Evolutionary conservation across 1,140 invertebrate genomes (phyloP).

Genomic region (Drosophila albomicans): DNA sequence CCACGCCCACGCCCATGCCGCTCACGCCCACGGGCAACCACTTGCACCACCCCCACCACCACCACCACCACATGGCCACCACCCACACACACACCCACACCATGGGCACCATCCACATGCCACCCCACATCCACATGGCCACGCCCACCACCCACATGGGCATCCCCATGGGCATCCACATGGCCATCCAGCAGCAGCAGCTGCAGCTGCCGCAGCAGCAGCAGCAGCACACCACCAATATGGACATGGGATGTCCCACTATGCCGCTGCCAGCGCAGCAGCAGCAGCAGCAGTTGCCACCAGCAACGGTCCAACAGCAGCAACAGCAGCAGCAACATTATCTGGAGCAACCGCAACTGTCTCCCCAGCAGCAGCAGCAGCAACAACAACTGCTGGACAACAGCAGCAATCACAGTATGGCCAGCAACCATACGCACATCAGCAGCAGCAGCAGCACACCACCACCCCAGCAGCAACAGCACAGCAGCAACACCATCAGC

Average conservation of each 20-base stretch:
- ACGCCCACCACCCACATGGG: slow-evolving; percentile 10
- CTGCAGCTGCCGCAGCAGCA: background rate
- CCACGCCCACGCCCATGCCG: too few relatives aligned
- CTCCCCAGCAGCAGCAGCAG: slow-evolving; percentile 28
- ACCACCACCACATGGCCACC: slow-evolving; percentile 33
- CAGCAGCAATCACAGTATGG: slow-evolving; percentile 26
- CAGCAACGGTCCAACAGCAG: background rate
- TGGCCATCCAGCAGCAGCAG: slow-evolving; percentile 7
- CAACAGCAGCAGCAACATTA: slow-evolving; percentile 40
- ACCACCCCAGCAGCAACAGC: slow-evolving; percentile 35
- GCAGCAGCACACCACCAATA: slow-evolving; percentile 53
- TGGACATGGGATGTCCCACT: slow-evolving; percentile 72
- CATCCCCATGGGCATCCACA: slow-evolving; percentile 15
- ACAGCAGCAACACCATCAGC: slow-evolving; percentile 30
- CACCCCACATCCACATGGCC: slow-evolving; percentile 3
- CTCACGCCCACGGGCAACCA: too few relatives aligned
- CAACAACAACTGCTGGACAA: background rate
- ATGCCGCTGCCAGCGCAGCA: slow-evolving; percentile 56
- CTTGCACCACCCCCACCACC: slow-evolving; percentile 9
- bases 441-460: slow-evolving; percentile 38
- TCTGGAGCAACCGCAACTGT: slow-evolving; percentile 45
- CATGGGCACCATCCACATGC: slow-evolving; percentile 17
- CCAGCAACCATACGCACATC: slow-evolving; percentile 20
- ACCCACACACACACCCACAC: background rate
- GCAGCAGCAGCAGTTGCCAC: slow-evolving; percentile 19